phyloP scores from a whole-genome alignment of 64 coral and sea anemone genomes.

The Actinia tenebrosa region DNA sequence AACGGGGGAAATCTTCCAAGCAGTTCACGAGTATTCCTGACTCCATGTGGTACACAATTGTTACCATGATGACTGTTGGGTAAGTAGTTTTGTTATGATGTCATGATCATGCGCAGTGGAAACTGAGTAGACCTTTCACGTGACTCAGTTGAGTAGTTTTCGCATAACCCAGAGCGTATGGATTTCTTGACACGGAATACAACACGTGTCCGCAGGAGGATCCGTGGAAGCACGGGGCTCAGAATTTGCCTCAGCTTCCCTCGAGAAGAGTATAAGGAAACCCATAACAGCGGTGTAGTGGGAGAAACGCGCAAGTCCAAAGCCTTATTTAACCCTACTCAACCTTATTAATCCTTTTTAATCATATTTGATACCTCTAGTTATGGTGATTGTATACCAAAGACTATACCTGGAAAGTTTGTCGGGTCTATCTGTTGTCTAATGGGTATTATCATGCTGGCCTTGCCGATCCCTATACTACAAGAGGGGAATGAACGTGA shows the following conservation, averaged over 20 bases:
- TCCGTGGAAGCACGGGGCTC: too few species aligned
- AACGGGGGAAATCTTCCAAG: conserved; percentile 12
- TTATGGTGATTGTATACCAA: conserved; percentile 73
- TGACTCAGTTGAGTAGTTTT: too few species aligned
- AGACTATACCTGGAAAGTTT: conserved; percentile 53
- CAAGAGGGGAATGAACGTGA: conserved; percentile 46
- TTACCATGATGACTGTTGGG: conserved; percentile 72
- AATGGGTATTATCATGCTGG: conserved; percentile 69
- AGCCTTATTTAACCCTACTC: too few species aligned
- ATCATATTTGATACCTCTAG: neutral
- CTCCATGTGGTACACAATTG: conserved; percentile 66
- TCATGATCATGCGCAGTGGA: neutral
- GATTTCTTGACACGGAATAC: too few species aligned
- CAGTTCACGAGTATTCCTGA: conserved; percentile 64
- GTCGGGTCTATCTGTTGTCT: conserved; percentile 58
- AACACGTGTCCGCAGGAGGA: too few species aligned
- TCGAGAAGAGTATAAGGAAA: too few species aligned
- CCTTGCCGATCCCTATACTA: conserved; percentile 76
- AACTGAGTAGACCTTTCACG: neutral
- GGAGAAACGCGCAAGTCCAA: too few species aligned
- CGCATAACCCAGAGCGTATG: too few species aligned
- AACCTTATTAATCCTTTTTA: too few species aligned
- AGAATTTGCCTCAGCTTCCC: too few species aligned
- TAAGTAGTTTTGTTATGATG: neutral
- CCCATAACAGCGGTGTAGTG: too few species aligned